Evolutionary conservation across 2,888 invertebrate genomes (phyloP).

Genomic region (Caenorhabditis sp.): DNA sequence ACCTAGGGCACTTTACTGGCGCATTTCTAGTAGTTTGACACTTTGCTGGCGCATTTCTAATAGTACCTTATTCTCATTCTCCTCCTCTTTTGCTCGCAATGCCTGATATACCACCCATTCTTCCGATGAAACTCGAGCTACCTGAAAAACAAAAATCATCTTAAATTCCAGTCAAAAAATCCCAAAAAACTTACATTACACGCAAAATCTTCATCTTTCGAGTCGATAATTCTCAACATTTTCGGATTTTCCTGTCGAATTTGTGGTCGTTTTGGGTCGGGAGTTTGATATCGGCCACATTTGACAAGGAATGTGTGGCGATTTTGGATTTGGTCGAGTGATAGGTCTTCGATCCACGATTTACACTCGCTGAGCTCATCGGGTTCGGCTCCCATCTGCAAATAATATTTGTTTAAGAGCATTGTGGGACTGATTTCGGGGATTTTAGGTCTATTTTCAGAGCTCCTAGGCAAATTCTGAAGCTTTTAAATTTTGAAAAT

Average conservation of each 20-base stretch:
- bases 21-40: background rate
- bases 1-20: background rate
- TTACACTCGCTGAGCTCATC: conserved; percentile 55
- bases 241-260: conserved; percentile 51
- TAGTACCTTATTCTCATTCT: conserved; percentile 55
- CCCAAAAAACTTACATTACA: conserved; percentile 25
- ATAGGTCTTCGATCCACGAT: conserved; percentile 41
- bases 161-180: too few species aligned
- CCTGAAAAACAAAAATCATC: conserved; percentile 26
- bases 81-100: conserved; percentile 43
- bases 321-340: conserved; percentile 44
- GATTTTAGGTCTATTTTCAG: too few species aligned
- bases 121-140: conserved; percentile 52
- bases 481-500: too few species aligned
- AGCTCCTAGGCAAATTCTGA: too few species aligned
- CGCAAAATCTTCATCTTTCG: conserved; percentile 53
- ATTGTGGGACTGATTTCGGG: too few species aligned
- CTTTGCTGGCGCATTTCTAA: background rate
- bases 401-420: too few species aligned
- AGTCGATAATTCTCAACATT: conserved; percentile 45
- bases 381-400: conserved; percentile 65
- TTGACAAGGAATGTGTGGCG: conserved; percentile 59
- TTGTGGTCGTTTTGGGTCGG: conserved; percentile 63
- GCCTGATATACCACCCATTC: conserved; percentile 55
- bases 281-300: conserved; percentile 61